Conservation (phyloP, 2,797 vertebrate species). For the Cirrhinus mrigala region DNA sequence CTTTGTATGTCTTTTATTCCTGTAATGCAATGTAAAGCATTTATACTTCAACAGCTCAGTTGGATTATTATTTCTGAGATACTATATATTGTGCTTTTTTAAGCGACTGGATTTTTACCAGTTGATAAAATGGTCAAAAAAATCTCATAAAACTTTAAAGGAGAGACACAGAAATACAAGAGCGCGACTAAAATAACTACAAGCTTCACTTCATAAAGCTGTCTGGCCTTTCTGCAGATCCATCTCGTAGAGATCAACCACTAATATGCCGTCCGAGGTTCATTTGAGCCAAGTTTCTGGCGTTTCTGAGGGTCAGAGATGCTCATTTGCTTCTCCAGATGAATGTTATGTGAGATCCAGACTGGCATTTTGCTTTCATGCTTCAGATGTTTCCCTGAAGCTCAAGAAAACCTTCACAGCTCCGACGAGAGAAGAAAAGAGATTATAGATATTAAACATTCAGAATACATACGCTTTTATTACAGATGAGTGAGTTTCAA, state of each 20-base stretch:
- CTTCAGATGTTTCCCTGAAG: neutral
- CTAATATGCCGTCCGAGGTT: neutral
- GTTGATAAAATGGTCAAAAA: no score
- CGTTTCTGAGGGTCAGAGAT: neutral
- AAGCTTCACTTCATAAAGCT: neutral
- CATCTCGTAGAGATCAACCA: neutral
- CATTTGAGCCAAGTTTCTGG: neutral
- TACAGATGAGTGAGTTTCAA: neutral
- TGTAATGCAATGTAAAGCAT: neutral
- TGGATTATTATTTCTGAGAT: neutral
- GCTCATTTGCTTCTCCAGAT: constrained; percentile 8
- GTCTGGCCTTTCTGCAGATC: neutral
- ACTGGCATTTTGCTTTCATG: neutral
- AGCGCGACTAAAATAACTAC: neutral
- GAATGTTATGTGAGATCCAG: neutral
- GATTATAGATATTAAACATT: neutral
- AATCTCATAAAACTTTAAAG: neutral
- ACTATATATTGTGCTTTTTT: neutral
- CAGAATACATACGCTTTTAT: neutral
- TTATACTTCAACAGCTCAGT: neutral
- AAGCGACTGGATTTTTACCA: neutral
- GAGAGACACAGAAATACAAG: neutral
- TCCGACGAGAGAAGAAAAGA: neutral
- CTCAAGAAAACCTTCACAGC: neutral
- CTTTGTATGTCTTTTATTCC: neutral